Evolutionary conservation across 37 sponge, comb jelly and placozoan genomes (phyloP), one percentile per base, ranked within the genome.

Genomic region (Trichoplax adhaerens): DNA sequence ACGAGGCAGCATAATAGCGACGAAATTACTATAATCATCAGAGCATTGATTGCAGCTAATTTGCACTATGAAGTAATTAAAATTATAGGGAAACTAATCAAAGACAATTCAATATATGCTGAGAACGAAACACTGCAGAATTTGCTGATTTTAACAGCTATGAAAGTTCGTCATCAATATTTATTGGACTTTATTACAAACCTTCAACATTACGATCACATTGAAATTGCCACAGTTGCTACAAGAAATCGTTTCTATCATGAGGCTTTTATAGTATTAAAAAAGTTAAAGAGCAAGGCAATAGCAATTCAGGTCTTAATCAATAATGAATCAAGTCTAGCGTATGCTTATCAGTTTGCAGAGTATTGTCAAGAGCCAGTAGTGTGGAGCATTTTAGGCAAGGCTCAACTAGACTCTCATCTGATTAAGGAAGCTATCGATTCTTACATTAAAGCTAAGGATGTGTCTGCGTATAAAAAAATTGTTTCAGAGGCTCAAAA

Each of bases 401-500:
- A 86, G 74, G 89, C 99, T 62, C 99, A 97, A 77, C 90, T 97
- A 52, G 81, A 75, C 7, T 86, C 71, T 29, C 69, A 63, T 63
- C 80, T 92, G 78, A 88, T 97, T 48, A 97, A 97, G 77, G 99
- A 97, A 50, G 90, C 99, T 66, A 89, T 97, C 56, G 99, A 97
- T 78, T 88, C 99, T 52, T 97, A 89, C 90, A 97, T 97, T 74
- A 97, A 97, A 80, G 99, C 99, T 63, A 90, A 97, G 55, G 93
- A 97, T 65, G 90, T 93, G 12, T 84, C 93, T 48, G 79, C 88
- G 56, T 97, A 92, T 67, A 76, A 83, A n/a, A 93, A 97, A 59
- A 93, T 97, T 55, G 92, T 97, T 57, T 79, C 86, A 67, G 90
- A 85, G n/a, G 90, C 90, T 56, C 86, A 87, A 54, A 62, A 75